Evolutionary conservation across 1,140 invertebrate genomes (phyloP).

Genomic region (Zaprionus nigranus): DNA sequence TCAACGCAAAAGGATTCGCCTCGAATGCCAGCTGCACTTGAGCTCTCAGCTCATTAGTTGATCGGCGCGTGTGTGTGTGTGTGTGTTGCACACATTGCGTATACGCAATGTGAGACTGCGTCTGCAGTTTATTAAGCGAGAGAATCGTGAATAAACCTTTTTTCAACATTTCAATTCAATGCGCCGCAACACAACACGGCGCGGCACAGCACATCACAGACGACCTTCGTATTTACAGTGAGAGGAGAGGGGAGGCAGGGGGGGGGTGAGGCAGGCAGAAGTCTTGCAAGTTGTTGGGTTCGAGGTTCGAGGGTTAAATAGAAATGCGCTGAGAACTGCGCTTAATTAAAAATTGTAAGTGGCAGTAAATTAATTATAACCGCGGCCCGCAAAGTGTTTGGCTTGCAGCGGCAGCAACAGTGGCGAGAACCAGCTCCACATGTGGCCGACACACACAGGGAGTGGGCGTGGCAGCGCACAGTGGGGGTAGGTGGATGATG

Average conservation of each 20-base stretch:
- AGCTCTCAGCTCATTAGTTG: slow-evolving; percentile 10
- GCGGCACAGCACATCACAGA: neutral
- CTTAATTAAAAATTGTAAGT: slow-evolving; percentile 82
- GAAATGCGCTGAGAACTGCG: slow-evolving; percentile 48
- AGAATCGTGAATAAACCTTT: slow-evolving; percentile 16
- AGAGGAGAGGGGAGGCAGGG: neutral
- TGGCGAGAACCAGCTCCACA: slow-evolving; percentile 35
- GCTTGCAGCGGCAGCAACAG: slow-evolving; percentile 50
- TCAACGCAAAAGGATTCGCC: neutral
- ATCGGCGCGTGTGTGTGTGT: neutral
- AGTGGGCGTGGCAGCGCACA: slow-evolving; percentile 25
- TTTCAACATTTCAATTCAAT: slow-evolving; percentile 13
- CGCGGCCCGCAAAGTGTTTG: slow-evolving; percentile 76
- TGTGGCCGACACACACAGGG: slow-evolving; percentile 38
- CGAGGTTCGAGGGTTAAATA: slow-evolving; percentile 24
- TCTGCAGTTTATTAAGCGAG: slow-evolving; percentile 15
- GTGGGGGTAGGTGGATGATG: slow-evolving; percentile 11
- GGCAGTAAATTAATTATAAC: slow-evolving; percentile 81
- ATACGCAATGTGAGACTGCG: slow-evolving; percentile 17
- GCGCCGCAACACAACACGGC: no score
- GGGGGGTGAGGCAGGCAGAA: neutral
- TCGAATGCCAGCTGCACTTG: neutral
- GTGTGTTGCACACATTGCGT: neutral
- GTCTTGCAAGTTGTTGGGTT: neutral
- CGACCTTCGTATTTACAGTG: slow-evolving; percentile 1